phyloP scores from a whole-genome alignment of 2,797 vertebrate genomes.

The Pagetopsis macropterus region DNA sequence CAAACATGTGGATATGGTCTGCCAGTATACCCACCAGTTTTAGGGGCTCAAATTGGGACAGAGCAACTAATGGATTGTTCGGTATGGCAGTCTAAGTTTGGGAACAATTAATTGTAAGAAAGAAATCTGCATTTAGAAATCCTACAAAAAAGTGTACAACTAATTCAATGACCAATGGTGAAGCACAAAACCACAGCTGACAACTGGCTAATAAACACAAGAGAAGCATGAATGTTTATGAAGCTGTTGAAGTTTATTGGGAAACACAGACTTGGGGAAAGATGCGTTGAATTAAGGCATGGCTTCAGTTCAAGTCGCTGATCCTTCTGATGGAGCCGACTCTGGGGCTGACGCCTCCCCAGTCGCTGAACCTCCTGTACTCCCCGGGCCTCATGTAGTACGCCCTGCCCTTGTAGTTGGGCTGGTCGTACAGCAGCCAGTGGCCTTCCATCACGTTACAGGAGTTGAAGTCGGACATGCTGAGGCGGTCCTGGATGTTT shows the following conservation, averaged over 20 bases:
- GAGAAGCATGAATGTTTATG: conserved; percentile 12
- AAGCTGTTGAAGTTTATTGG: conserved; percentile 64
- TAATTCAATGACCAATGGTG: not conserved
- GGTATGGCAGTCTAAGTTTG: conserved; percentile 13
- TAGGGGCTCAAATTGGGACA: conserved; percentile 22
- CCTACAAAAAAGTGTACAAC: not conserved
- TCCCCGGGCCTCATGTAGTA: conserved; percentile 80
- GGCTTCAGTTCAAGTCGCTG: conserved; percentile 67
- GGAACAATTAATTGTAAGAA: not conserved
- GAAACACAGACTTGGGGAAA: conserved; percentile 29
- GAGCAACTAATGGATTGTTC: conserved; percentile 42
- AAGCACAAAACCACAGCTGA: not conserved
- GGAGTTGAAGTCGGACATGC: conserved; percentile 80
- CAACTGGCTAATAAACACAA: conserved; percentile 2
- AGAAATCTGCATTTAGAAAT: not conserved
- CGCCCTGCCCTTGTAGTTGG: conserved; percentile 79
- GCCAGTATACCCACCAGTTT: conserved; percentile 22
- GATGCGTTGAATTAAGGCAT: conserved; percentile 7
- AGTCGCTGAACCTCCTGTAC: conserved; percentile 81
- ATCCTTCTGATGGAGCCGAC: conserved; percentile 80
- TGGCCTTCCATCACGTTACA: conserved; percentile 80
- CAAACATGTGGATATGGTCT: conserved; percentile 48
- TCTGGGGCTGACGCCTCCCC: conserved; percentile 76
- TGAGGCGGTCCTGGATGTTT: conserved; percentile 79
- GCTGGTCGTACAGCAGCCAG: conserved; percentile 84